Conservation (phyloP, 2,113 vertebrate genomes). For the Clinocottus analis region DNA sequence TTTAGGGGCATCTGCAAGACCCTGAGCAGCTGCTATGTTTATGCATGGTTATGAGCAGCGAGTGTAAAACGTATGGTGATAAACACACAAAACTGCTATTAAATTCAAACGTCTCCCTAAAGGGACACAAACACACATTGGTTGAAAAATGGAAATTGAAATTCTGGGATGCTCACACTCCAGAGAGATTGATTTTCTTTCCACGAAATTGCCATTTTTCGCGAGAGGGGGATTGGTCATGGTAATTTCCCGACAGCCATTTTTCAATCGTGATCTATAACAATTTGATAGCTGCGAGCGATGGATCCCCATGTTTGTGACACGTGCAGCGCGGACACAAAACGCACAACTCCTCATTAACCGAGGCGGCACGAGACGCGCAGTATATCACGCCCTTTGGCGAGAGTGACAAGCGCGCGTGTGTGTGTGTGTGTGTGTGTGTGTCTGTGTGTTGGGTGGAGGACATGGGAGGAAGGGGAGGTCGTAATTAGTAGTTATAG, state of each 20-base stretch:
- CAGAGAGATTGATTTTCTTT: background rate
- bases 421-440: slow-evolving; percentile 7
- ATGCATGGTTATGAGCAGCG: background rate
- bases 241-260: background rate
- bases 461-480: background rate
- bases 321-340: slow-evolving; percentile 6
- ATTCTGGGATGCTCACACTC: background rate
- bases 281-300: background rate
- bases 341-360: slow-evolving; percentile 30
- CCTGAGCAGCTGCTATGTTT: slow-evolving; percentile 6
- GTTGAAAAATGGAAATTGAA: background rate
- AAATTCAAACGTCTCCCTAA: background rate
- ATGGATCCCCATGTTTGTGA: background rate
- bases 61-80: slow-evolving; percentile 11
- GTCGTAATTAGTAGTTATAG: slow-evolving; percentile 62
- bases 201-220: background rate
- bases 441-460: slow-evolving; percentile 7
- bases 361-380: background rate
- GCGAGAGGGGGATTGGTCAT: background rate
- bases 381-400: slow-evolving; percentile 29
- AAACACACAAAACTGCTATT: background rate
- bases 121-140: background rate
- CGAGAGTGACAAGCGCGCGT: slow-evolving; percentile 4
- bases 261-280: background rate
- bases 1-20: background rate